Evolutionary conservation across 2,113 vertebrate species (phyloP), one percentile per base, ranked within the genome.

Genomic region (Scalopus aquaticus): DNA sequence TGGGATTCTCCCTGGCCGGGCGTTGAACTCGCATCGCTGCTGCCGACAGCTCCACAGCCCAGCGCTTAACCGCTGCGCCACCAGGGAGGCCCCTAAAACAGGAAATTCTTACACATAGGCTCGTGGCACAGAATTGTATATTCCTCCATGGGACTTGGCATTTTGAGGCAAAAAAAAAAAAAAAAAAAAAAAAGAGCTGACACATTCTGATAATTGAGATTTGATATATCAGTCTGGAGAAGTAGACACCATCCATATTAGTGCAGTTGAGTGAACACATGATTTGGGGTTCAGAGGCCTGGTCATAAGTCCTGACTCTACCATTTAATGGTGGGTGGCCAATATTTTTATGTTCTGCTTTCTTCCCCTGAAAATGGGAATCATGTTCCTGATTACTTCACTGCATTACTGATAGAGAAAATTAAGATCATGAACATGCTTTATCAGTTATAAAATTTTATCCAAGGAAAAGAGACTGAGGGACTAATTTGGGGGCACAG

Each of bases 391-490:
- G 51, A 13, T 46, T 39, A 10, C 80, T 76, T 91, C 54, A 16
- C 3, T 65, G 39, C 77, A 24, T 51, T 77, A 65, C 42, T 73
- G 37, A 37, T 90, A 78, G 95, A 88, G 73, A 81, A 81, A 94
- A 67, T 35, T 56, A 39, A 93, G 39, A 42, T 39, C 22, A 76
- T 15, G 26, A 2, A 15, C 26, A 28, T 42, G 11, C 19, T 77
- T 82, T 76, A 35, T 44, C 51, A 81, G 32, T 65, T 51, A 20
- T 44, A 56, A 51, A 79, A 39, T 6, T 77, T 46, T 42, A 87
- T 49, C 49, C n/a, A 74, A 73, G 39, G 30, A 54, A 35, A 67
- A 87, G 26, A 24, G 26, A 22, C 20, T 49, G 24, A 30, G 44
- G 15, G 24, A 70, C 17, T 94, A 16, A 56, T 62, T 1, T 84